These are phyloP conservation scores for Adelognathus sp. DNA, from an alignment of 2,888 invertebrate genomes.

Conservation along the genomic window DNA sequence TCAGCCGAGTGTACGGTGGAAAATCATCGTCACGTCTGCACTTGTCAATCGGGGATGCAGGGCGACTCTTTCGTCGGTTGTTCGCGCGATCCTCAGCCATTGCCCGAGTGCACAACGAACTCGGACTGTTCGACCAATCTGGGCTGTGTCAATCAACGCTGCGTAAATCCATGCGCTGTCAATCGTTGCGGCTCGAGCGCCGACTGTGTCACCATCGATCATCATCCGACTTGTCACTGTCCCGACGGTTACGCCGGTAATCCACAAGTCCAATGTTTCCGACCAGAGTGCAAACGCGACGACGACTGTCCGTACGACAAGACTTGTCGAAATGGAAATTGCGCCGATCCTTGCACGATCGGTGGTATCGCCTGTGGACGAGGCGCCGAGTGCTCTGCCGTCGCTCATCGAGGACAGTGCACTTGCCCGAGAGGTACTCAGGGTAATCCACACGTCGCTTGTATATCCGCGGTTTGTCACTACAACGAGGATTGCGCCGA, in stretches of 20 bases:
- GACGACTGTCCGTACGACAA: constrained; percentile 93
- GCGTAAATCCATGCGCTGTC: constrained; percentile 91
- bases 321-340: constrained; percentile 90
- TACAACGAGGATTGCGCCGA: constrained; percentile 95
- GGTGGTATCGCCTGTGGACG: constrained; percentile 88
- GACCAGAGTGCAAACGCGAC: constrained; percentile 91
- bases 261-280: constrained; percentile 92
- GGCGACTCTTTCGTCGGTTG: constrained; percentile 93
- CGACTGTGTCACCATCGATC: constrained; percentile 89
- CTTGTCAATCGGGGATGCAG: constrained; percentile 87
- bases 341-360: constrained; percentile 89
- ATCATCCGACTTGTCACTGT: constrained; percentile 92
- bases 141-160: constrained; percentile 90
- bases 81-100: constrained; percentile 82
- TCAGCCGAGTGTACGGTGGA: constrained; percentile 90
- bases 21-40: constrained; percentile 90
- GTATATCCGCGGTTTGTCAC: constrained; percentile 92
- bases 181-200: constrained; percentile 92
- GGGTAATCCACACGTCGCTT: constrained; percentile 91
- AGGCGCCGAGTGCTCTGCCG: constrained; percentile 89
- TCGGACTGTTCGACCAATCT: constrained; percentile 89
- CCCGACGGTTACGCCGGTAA: constrained; percentile 94
- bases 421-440: constrained; percentile 92
- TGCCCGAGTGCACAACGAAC: constrained; percentile 88
- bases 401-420: constrained; percentile 91